Percentiles rank a stretch among this genome's conserved stretches.
Evolutionary conservation across 2,113 vertebrate genomes (phyloP).

Genomic region (Callospermophilus lateralis): DNA sequence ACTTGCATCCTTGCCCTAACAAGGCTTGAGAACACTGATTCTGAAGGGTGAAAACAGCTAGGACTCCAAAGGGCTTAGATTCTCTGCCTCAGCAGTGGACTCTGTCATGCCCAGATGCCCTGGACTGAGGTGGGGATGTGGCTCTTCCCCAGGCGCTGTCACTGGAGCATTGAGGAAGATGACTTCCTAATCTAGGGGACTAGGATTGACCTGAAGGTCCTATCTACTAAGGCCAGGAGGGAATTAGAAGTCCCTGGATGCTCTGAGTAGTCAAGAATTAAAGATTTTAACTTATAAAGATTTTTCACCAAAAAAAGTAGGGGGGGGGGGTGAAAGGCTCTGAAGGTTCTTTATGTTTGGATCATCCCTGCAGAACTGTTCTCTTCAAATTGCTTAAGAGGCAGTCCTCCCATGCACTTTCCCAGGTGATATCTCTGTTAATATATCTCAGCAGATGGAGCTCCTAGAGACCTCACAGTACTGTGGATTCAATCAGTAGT

Average conservation of each 20-base stretch:
- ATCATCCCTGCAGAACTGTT: background rate
- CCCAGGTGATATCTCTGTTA: background rate
- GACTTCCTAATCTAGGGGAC: background rate
- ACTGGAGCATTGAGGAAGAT: background rate
- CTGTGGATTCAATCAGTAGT: background rate
- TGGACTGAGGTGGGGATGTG: background rate
- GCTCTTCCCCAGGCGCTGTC: background rate
- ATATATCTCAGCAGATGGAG: background rate
- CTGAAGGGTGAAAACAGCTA: background rate
- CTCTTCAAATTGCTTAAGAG: background rate
- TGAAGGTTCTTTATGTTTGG: background rate
- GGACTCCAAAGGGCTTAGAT: background rate
- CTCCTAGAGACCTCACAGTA: background rate
- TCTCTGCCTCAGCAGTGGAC: background rate
- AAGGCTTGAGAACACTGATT: background rate
- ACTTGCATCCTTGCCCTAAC: background rate
- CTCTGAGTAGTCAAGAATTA: background rate
- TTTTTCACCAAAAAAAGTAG: background rate
- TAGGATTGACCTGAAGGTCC: background rate
- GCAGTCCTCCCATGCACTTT: background rate
- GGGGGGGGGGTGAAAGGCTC: too few species aligned
- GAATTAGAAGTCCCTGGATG: background rate
- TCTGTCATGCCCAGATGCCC: background rate
- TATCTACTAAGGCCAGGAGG: background rate
- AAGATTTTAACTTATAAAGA: background rate